Evolutionary conservation across 2,797 vertebrate species (phyloP), one percentile per base, ranked within the genome.

Genomic region (Enoplosus armatus): DNA sequence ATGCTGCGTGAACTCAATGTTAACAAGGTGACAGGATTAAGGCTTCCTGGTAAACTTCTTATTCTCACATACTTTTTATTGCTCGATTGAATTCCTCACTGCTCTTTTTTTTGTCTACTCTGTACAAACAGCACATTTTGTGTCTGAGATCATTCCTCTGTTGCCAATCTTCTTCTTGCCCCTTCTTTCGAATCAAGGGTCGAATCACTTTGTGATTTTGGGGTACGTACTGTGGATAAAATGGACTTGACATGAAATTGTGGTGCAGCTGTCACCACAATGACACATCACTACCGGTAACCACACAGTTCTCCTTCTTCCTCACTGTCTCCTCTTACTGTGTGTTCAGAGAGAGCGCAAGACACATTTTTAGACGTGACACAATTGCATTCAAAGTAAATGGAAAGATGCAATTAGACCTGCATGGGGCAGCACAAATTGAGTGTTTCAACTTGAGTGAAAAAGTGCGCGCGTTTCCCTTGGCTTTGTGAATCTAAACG

Each of bases 51-150:
- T 3, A 56, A 67, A 79, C 47, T 68, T 60, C n/a, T 75, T 86
- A 74, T 67, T 80, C 63, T 82, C 77, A 75, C 43, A 48, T 68
- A 50, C 71, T 71, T 81, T 71, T 62, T 39, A 27, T 29, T 58
- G 29, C 67, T 75, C 7, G 11, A 82, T 20, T 18, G 41, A 61
- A 27, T 3, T 11, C 2, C 24, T 47, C 10, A 63, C 8, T 29
- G 4, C 22, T 77, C n/a, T n/a, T n/a, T 11, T 31, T 64, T 65
- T 5, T 29, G 15, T 47, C 18, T 60, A 3, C 54, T 31, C 29
- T 51, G 15, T 24, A 37, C 10, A 61, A 22, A 45, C 12, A 1
- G 6, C 11, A 69, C 18, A 11, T 54, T 64, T 26, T 63, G 29
- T 26, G 5, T 39, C 33, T 22, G 4, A 24, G 3, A 41, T 22